These are phyloP conservation scores for Melinopterus prodromus DNA, from an alignment of 2,888 invertebrate genomes.

Conservation along the genomic window DNA sequence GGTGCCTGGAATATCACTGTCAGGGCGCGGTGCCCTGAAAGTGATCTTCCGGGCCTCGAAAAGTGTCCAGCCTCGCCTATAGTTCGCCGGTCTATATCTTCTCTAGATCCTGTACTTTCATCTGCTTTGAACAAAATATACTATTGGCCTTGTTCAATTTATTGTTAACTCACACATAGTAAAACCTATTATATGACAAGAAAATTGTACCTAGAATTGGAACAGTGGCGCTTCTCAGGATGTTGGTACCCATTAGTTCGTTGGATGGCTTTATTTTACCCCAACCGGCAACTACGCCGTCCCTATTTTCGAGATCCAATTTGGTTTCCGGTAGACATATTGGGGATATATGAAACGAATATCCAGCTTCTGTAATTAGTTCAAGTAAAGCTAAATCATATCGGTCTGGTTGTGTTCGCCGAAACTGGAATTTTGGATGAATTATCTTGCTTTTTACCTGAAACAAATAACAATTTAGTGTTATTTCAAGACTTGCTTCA, in stretches of 20 bases:
- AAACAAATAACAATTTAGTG: constrained; percentile 34
- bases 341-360: constrained; percentile 72
- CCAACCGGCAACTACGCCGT: constrained; percentile 82
- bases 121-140: too few relatives aligned
- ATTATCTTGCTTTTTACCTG: constrained; percentile 77
- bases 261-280: constrained; percentile 79
- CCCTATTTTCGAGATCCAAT: constrained; percentile 63
- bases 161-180: too few relatives aligned
- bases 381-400: constrained; percentile 80
- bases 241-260: constrained; percentile 81
- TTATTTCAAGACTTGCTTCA: too few relatives aligned
- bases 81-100: too few relatives aligned
- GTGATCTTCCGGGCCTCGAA: too few relatives aligned
- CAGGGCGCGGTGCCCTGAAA: too few relatives aligned
- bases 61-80: too few relatives aligned
- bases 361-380: constrained; percentile 71
- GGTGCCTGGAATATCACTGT: too few relatives aligned
- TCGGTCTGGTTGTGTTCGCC: constrained; percentile 84
- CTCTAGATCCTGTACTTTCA: too few relatives aligned
- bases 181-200: not conserved
- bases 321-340: constrained; percentile 74
- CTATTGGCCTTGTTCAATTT: too few relatives aligned
- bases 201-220: constrained; percentile 75
- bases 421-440: constrained; percentile 82
- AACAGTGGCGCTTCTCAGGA: constrained; percentile 80